A percentile compares a stretch with the other conserved stretches of the same genome.
phyloP scores from a whole-genome alignment of 2,113 vertebrate genomes.

The Gopherus evgoodei region DNA sequence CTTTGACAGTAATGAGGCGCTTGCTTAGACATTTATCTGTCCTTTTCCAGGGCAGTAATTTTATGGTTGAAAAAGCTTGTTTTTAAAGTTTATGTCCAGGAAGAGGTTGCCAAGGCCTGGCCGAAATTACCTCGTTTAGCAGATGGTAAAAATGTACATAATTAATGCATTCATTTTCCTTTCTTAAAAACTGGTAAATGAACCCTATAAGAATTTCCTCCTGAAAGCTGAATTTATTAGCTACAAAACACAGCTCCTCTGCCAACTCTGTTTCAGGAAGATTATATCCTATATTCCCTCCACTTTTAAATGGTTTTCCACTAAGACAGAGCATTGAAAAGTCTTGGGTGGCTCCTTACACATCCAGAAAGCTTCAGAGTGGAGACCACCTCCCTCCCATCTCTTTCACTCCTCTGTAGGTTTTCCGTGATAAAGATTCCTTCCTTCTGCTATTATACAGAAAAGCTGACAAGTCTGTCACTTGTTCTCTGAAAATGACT shows the following conservation, averaged over 20 bases:
- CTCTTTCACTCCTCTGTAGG: neutral
- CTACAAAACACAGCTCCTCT: conserved; percentile 29
- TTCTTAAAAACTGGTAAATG: conserved; percentile 55
- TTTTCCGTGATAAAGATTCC: conserved; percentile 8
- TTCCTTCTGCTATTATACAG: neutral
- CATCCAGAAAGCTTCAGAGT: conserved; percentile 8
- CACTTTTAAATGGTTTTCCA: conserved; percentile 42
- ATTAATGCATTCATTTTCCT: conserved; percentile 50
- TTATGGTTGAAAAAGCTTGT: conserved; percentile 44
- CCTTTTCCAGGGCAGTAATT: conserved; percentile 56
- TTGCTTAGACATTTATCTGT: conserved; percentile 50
- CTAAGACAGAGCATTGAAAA: conserved; percentile 10
- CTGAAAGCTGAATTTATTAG: conserved; percentile 66
- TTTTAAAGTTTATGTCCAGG: neutral
- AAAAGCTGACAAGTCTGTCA: neutral
- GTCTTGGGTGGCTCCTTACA: conserved; percentile 24
- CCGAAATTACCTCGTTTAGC: conserved; percentile 40
- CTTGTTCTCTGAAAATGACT: conserved; percentile 45
- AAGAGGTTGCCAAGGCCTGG: conserved; percentile 31
- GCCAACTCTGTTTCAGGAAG: conserved; percentile 22
- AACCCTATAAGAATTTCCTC: conserved; percentile 40
- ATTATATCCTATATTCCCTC: conserved; percentile 15
- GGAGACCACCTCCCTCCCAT: neutral
- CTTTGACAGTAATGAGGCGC: conserved; percentile 38
- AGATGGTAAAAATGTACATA: conserved; percentile 39